phyloP scores from a whole-genome alignment of 2,888 invertebrate genomes.

The Pyrgus malvae region DNA sequence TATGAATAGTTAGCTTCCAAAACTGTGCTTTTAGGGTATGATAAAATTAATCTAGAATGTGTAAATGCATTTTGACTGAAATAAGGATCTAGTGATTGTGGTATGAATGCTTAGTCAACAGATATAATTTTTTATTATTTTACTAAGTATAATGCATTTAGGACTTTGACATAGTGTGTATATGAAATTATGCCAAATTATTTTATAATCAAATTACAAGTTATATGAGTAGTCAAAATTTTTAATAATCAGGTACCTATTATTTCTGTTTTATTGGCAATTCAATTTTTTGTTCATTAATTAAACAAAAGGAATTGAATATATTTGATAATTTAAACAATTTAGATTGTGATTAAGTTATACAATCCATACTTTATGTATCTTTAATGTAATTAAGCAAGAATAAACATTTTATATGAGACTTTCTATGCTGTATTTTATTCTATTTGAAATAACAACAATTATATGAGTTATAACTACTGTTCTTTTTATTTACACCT shows the following conservation, averaged over 20 bases:
- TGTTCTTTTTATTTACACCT: conserved; percentile 14
- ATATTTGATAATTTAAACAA: conserved; percentile 51
- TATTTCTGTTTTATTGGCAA: conserved; percentile 31
- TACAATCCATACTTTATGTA: conserved; percentile 72
- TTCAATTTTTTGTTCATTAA: conserved; percentile 39
- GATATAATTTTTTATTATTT: conserved; percentile 60
- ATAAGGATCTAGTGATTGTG: conserved; percentile 70
- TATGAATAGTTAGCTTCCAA: conserved; percentile 71
- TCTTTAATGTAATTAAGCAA: conserved; percentile 72
- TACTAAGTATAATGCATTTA: conserved; percentile 72
- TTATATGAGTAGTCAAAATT: conserved; percentile 46
- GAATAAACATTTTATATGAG: conserved; percentile 82
- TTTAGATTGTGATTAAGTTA: conserved; percentile 63
- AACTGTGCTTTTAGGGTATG: conserved; percentile 62
- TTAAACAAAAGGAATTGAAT: conserved; percentile 52
- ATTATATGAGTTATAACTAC: conserved; percentile 8
- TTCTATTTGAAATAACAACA: conserved; percentile 32
- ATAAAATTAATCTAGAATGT: conserved; percentile 57
- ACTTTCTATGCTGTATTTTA: conserved; percentile 62
- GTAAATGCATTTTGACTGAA: conserved; percentile 74
- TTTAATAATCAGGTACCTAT: conserved; percentile 27
- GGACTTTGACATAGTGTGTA: conserved; percentile 65
- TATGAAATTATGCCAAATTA: conserved; percentile 72
- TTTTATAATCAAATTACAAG: conserved; percentile 64
- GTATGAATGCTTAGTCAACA: conserved; percentile 69